Base-by-base conservation (phyloP, 2,797 vertebrate genomes). In the Basileuterus tristriatus region DNA sequence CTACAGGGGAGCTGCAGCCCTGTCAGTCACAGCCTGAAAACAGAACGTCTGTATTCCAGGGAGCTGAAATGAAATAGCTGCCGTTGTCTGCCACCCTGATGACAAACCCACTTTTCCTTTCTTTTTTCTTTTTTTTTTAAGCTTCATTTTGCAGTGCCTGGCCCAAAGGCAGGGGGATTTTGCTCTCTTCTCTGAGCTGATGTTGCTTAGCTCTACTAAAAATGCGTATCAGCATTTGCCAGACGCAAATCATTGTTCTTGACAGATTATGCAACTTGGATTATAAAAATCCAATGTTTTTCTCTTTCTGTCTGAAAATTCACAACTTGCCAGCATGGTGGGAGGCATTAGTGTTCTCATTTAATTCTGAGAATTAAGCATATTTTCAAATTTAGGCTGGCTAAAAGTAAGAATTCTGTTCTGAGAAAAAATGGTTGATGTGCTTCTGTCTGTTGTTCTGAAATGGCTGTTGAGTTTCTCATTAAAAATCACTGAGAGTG, bases 271-370 rank as follows among this genome's bases (percentile, higher is more conserved):
- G 62, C 58, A 77, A 91, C 49, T 85, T 80, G 80, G 76, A 82
- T 91, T 93, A 53, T 67, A 87, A 90, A 96, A 95, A 80, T 56
- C 71, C 82, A 83, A 44, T n/a, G 16, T 76, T 80, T 89, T 94
- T 59, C 47, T 82, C 37, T 84, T 89, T 87, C 81, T 71, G 26
- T 53, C 49, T 72, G 44, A 84, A 94, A 76, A 63, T 84, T 88
- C 72, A 9, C 55, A 29, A n/a, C 50, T 79, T 95, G 78, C 81
- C 81, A 93, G 32, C 32, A 15, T 34, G 37, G 60, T 64, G 75
- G 52, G 85, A 81, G 76, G 83, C 55, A 60, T 69, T 65, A 26
- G 4, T 50, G 32, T 59, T 91, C 72, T 76, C 44, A 19, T 76
- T 92, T 88, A 86, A 63, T 86, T 89, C 50, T 79, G 44, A 56